phyloP scores from a whole-genome alignment of 2,113 vertebrate species.

The Oceanites oceanicus region DNA sequence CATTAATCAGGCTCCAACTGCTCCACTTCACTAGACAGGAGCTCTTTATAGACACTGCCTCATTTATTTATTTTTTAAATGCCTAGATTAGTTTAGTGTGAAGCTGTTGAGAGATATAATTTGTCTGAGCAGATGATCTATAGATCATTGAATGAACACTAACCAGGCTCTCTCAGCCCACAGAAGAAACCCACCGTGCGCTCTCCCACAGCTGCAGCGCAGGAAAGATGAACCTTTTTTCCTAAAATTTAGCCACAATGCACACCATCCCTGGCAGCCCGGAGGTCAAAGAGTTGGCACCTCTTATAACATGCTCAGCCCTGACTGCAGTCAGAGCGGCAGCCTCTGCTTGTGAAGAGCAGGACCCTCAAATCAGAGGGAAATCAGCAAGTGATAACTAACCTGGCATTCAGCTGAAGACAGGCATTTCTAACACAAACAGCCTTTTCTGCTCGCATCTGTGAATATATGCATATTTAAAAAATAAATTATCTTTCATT shows the following conservation, averaged over 20 bases:
- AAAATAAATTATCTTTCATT: conserved; percentile 47
- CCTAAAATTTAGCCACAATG: neutral
- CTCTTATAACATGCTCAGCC: neutral
- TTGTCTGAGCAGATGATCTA: conserved; percentile 49
- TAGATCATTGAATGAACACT: neutral
- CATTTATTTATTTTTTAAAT: conserved; percentile 63
- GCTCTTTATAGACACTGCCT: conserved; percentile 39
- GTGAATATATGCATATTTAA: conserved; percentile 38
- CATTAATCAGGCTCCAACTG: conserved; percentile 38
- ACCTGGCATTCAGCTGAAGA: neutral
- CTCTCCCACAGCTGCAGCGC: neutral
- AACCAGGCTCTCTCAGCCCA: neutral
- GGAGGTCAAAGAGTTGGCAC: neutral
- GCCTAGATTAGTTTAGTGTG: conserved; percentile 47
- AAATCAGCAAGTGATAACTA: neutral
- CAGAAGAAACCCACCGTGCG: neutral
- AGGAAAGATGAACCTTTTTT: neutral
- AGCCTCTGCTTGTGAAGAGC: neutral
- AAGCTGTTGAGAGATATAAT: conserved; percentile 38
- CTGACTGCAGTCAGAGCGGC: neutral
- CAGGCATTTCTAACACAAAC: neutral
- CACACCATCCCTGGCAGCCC: accelerated
- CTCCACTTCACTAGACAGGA: neutral
- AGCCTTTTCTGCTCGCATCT: neutral
- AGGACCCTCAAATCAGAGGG: neutral